These are phyloP conservation scores for Sternarchorhynchus goeldii DNA, from an alignment of 2,797 vertebrate species.

Conservation along the genomic window DNA sequence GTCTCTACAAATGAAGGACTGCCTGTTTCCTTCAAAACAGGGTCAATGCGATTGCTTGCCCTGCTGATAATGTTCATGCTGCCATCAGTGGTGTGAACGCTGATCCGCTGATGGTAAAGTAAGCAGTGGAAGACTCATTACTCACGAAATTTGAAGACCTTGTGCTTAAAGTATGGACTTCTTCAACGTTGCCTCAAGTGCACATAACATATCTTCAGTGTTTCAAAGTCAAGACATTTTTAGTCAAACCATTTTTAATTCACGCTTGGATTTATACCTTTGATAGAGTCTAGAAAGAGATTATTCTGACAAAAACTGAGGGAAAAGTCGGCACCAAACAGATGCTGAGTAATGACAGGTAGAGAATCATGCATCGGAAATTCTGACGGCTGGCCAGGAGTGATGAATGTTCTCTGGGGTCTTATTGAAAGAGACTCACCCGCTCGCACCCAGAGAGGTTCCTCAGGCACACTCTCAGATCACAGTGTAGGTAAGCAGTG, in stretches of 20 bases:
- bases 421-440: conserved; percentile 62
- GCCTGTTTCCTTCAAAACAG: conserved; percentile 64
- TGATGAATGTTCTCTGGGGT: conserved; percentile 46
- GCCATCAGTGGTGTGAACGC: conserved; percentile 48
- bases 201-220: background rate
- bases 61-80: conserved; percentile 51
- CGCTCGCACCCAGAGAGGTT: conserved; percentile 69
- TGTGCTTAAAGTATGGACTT: background rate
- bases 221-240: conserved; percentile 14
- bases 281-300: conserved; percentile 14
- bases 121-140: conserved; percentile 11
- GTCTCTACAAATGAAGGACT: conserved; percentile 60
- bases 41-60: conserved; percentile 67
- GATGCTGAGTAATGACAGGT: conserved; percentile 45
- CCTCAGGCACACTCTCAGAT: conserved; percentile 72
- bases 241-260: background rate
- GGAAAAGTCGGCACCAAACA: background rate
- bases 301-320: conserved; percentile 3
- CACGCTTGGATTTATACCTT: background rate
- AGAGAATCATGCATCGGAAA: conserved; percentile 24
- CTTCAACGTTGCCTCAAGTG: background rate
- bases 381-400: conserved; percentile 38
- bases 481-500: conserved; percentile 76
- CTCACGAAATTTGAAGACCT: conserved; percentile 3
- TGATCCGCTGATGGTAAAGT: conserved; percentile 57